Evolutionary conservation across 2,888 invertebrate genomes (phyloP).

Genomic region (Gymnocheta viridis): DNA sequence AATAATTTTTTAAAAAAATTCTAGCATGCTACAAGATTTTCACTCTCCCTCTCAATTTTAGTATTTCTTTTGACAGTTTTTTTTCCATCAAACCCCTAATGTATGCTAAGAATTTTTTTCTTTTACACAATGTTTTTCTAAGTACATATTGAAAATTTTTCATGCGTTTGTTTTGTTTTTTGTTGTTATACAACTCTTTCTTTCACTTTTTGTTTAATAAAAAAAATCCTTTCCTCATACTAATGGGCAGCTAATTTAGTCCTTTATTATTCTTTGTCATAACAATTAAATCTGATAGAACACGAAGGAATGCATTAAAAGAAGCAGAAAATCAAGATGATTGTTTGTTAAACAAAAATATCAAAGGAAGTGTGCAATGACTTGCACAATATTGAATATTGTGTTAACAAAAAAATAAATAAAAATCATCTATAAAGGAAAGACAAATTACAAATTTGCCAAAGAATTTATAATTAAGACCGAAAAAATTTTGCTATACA

Average conservation of each 20-base stretch:
- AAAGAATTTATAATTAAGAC: not conserved
- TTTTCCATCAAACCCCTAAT: not conserved
- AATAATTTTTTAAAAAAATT: not conserved
- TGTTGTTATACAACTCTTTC: slow-evolving; percentile 1
- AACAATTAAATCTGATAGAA: slow-evolving; percentile 52
- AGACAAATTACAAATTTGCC: not conserved
- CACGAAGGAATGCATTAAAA: slow-evolving; percentile 5
- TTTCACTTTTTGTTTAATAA: slow-evolving; percentile 17
- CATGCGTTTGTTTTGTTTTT: slow-evolving; percentile 22
- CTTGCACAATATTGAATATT: slow-evolving; percentile 3
- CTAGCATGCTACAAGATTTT: slow-evolving; percentile 44
- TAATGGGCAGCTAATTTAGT: slow-evolving; percentile 67
- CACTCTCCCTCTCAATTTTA: not conserved
- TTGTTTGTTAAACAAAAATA: slow-evolving; percentile 5
- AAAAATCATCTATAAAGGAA: not conserved
- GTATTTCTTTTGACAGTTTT: not conserved
- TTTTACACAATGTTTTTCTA: slow-evolving; percentile 6
- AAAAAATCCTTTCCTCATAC: slow-evolving; percentile 21
- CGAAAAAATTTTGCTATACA: not conserved
- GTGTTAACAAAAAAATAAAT: not conserved
- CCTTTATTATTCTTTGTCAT: slow-evolving; percentile 54
- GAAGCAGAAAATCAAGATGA: not conserved
- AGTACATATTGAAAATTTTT: not conserved
- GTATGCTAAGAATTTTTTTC: slow-evolving; percentile 33
- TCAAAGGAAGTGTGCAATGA: slow-evolving; percentile 46